Percentiles rank a stretch among this genome's conserved stretches.
phyloP scores from a whole-genome alignment of 1,140 invertebrate species.

The Bombus superbus region DNA sequence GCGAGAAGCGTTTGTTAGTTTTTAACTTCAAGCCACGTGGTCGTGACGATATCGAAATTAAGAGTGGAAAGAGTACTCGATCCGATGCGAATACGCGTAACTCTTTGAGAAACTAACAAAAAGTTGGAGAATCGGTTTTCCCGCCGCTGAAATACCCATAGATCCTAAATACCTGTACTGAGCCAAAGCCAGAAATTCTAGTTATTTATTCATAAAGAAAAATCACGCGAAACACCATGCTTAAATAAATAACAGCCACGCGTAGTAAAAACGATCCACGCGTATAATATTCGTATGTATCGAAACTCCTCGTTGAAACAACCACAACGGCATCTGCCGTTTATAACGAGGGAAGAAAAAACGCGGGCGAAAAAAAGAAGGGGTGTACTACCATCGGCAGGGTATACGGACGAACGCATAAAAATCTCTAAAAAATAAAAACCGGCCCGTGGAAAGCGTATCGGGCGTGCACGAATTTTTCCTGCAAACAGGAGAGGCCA shows the following conservation, averaged over 20 bases:
- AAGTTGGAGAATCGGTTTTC: background rate
- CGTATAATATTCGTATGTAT: background rate
- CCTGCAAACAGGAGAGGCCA: conserved; percentile 33
- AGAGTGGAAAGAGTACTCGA: no score
- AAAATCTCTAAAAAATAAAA: conserved; percentile 26
- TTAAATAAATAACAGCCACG: background rate
- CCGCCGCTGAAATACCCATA: background rate
- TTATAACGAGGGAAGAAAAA: background rate
- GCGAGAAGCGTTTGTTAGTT: background rate
- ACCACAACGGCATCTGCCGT: background rate
- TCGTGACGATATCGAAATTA: background rate
- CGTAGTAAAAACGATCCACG: background rate
- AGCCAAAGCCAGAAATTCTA: background rate
- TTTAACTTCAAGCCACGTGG: background rate
- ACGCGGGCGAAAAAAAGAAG: background rate
- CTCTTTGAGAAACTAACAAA: background rate
- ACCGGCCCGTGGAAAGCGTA: background rate
- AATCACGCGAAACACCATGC: background rate
- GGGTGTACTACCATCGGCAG: no score
- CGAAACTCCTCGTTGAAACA: background rate
- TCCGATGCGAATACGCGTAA: no score
- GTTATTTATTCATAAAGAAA: background rate
- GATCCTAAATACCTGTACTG: background rate
- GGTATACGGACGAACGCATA: background rate
- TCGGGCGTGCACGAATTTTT: conserved; percentile 19